phyloP scores from a whole-genome alignment of 2,113 vertebrate genomes.

The Brachyhypopomus occidentalis region DNA sequence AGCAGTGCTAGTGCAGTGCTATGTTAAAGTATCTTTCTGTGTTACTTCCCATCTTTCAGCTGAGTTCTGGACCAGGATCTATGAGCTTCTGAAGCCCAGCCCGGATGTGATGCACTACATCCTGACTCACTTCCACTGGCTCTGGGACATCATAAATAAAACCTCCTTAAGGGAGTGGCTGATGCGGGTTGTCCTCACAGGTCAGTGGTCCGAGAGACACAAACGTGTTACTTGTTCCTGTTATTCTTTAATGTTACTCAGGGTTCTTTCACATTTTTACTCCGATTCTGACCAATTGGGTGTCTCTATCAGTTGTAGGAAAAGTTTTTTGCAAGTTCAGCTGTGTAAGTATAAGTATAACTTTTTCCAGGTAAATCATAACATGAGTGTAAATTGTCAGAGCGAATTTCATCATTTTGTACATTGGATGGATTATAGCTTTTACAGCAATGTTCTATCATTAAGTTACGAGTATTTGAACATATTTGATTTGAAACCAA shows the following conservation, averaged over 20 bases:
- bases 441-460: not conserved
- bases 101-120: slow-evolving; percentile 79
- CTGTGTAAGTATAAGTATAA: no score
- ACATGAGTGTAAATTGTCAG: not conserved
- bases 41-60: slow-evolving; percentile 68
- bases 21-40: slow-evolving; percentile 3
- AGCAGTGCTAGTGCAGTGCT: not conserved
- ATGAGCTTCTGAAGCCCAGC: slow-evolving; percentile 77
- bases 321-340: no score
- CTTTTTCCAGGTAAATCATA: not conserved
- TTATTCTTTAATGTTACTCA: no score
- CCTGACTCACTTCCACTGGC: slow-evolving; percentile 85
- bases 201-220: slow-evolving; percentile 59
- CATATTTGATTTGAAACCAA: not conserved
- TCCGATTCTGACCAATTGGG: no score
- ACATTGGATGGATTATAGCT: no score
- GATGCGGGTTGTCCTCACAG: slow-evolving; percentile 86
- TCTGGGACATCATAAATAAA: slow-evolving; percentile 88
- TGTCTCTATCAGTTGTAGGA: no score
- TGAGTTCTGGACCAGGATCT: slow-evolving; percentile 82
- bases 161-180: slow-evolving; percentile 80
- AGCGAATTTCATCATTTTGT: no score
- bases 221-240: no score
- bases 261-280: no score
- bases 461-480: not conserved